These are phyloP conservation scores for Hydractinia echinata DNA, from an alignment of 30 jellyfish, hydroid and myxozoan species.

Conservation along the genomic window DNA sequence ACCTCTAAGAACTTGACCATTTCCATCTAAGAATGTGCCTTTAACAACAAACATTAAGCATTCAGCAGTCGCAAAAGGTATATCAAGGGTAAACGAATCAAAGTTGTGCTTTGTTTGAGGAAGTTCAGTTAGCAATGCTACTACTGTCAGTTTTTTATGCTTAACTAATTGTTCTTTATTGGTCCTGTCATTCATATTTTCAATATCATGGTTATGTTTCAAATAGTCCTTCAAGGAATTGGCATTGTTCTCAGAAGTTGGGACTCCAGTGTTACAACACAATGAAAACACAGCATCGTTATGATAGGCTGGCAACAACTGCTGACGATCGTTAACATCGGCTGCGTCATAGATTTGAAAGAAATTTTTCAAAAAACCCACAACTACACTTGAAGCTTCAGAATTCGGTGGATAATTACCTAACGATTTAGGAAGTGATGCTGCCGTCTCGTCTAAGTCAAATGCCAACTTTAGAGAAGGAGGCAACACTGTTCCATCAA, in stretches of 20 bases:
- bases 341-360: constrained; percentile 51
- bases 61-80: constrained; percentile 42
- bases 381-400: constrained; percentile 21
- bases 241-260: constrained; percentile 2
- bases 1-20: constrained; percentile 34
- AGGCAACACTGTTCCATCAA: constrained; percentile 74
- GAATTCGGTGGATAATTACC: constrained; percentile 13
- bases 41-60: constrained; percentile 33
- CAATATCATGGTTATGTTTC: constrained; percentile 42
- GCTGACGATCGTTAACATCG: constrained; percentile 65
- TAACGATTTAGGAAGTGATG: constrained; percentile 51
- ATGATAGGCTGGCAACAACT: constrained; percentile 64
- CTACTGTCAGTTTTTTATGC: constrained; percentile 61
- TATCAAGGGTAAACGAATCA: constrained; percentile 55
- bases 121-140: constrained; percentile 65
- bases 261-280: constrained; percentile 48
- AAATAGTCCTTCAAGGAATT: constrained; percentile 52
- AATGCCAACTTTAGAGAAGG: constrained; percentile 49
- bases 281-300: constrained; percentile 66
- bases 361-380: constrained; percentile 31
- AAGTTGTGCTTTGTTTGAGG: constrained; percentile 64
- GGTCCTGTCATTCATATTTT: constrained; percentile 41
- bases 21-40: constrained; percentile 39
- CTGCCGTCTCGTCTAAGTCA: constrained; percentile 43
- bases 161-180: constrained; percentile 38